Conservation (phyloP, 2,113 vertebrate genomes). For the Carlito syrichta region DNA sequence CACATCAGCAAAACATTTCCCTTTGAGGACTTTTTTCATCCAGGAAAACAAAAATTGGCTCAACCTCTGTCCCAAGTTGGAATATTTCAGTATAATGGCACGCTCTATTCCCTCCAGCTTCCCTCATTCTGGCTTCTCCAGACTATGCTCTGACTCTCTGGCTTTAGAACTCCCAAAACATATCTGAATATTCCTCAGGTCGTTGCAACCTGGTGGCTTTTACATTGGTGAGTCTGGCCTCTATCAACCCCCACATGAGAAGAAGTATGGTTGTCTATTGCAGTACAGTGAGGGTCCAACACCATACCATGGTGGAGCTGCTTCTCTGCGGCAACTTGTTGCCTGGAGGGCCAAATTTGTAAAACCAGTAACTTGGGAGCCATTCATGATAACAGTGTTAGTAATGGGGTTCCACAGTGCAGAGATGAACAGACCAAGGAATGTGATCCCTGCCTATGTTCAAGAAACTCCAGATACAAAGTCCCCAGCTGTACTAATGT, state of each 20-base stretch:
- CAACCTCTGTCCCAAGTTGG: neutral
- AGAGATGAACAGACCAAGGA: neutral
- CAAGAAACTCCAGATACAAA: neutral
- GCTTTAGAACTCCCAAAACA: neutral
- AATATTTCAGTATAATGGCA: neutral
- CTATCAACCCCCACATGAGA: neutral
- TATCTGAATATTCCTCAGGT: too few relatives aligned
- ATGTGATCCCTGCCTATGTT: neutral
- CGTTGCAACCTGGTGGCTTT: neutral
- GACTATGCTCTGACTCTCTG: neutral
- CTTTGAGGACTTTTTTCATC: too few relatives aligned
- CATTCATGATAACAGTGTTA: neutral
- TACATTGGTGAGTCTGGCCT: neutral
- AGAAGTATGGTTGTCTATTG: rapidly evolving
- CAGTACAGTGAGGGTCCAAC: neutral
- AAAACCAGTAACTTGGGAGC: neutral
- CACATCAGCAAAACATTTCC: too few relatives aligned
- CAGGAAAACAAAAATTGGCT: neutral
- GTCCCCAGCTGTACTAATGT: neutral
- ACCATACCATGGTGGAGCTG: neutral
- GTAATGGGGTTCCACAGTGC: neutral
- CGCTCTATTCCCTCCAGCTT: rapidly evolving
- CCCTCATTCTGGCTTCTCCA: neutral
- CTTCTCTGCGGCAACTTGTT: neutral
- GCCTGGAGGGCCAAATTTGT: neutral